A percentile compares a stretch with the other conserved stretches of the same genome.
phyloP scores from a whole-genome alignment of 64 coral and sea anemone genomes.

The Pachyseris speciosa region DNA sequence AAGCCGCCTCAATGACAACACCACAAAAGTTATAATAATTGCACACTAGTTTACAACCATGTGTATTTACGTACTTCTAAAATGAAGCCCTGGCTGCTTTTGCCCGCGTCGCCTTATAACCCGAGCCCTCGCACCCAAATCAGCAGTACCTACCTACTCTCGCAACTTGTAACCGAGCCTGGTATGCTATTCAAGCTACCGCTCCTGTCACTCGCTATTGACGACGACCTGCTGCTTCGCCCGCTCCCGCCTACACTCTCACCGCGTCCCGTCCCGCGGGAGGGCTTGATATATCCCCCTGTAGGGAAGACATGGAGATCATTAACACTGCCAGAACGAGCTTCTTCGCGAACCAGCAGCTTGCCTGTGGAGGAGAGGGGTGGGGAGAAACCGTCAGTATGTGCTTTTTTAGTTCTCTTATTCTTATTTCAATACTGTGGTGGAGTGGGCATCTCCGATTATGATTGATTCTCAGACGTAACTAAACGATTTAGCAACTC shows the following conservation, averaged over 20 bases:
- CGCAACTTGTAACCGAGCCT: conserved; percentile 91
- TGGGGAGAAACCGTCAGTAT: conserved; percentile 1
- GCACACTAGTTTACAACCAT: no score
- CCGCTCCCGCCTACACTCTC: conserved; percentile 87
- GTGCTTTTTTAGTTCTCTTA: background rate
- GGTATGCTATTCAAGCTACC: conserved; percentile 94
- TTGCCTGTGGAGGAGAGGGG: conserved; percentile 33
- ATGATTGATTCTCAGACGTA: no score
- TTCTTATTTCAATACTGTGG: no score
- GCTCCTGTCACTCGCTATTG: conserved; percentile 94
- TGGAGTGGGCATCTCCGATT: no score
- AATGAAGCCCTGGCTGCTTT: no score
- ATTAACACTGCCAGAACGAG: conserved; percentile 92
- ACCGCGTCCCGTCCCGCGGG: conserved; percentile 45
- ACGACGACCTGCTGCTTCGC: conserved; percentile 86
- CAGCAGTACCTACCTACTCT: conserved; percentile 77
- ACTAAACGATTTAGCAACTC: no score
- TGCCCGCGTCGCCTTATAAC: background rate
- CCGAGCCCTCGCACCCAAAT: background rate
- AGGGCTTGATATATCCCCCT: conserved; percentile 88
- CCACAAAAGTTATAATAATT: no score
- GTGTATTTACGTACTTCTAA: no score
- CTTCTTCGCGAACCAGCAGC: conserved; percentile 44
- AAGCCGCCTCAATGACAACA: no score
- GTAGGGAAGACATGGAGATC: conserved; percentile 95